These are phyloP conservation scores for Lerema accius DNA, from an alignment of 1,140 invertebrate genomes.

Conservation along the genomic window DNA sequence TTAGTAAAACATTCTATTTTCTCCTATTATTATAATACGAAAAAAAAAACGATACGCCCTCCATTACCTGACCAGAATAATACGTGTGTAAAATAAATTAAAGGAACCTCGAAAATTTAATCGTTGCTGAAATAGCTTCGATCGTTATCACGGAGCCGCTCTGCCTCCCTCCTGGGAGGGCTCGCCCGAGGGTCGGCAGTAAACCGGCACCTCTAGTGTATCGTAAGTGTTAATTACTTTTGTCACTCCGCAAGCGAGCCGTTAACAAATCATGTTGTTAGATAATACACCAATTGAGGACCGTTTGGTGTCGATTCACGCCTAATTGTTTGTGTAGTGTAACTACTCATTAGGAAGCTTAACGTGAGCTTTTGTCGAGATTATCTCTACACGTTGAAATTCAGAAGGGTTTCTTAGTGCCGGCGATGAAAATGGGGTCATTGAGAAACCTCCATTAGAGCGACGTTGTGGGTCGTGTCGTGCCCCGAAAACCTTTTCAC, in stretches of 20 bases:
- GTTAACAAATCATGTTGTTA: conserved; percentile 70
- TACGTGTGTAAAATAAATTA: conserved; percentile 39
- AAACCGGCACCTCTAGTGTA: conserved; percentile 67
- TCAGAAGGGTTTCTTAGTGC: not conserved
- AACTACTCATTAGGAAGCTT: too few relatives aligned
- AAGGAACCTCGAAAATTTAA: conserved; percentile 49
- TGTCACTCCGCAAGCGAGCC: conserved; percentile 66
- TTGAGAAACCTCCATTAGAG: conserved; percentile 8
- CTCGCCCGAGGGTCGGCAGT: conserved; percentile 56
- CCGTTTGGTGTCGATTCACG: conserved; percentile 33
- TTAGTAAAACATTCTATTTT: not conserved
- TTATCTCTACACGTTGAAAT: not conserved
- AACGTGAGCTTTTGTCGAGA: too few relatives aligned
- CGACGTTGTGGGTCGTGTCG: conserved; percentile 11
- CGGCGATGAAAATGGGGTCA: conserved; percentile 9
- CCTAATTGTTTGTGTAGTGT: conserved; percentile 40
- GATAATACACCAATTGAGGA: conserved; percentile 59
- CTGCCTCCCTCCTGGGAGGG: conserved; percentile 57
- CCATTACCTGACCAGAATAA: conserved; percentile 53
- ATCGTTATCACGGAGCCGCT: conserved; percentile 57
- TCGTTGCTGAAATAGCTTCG: conserved; percentile 50
- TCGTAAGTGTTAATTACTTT: conserved; percentile 78
- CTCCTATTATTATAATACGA: conserved; percentile 5
- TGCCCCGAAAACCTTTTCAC: conserved; percentile 7
- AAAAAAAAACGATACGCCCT: conserved; percentile 71